Conservation (phyloP, 2,113 vertebrate genomes). For the Ivindomyrus marchei region DNA sequence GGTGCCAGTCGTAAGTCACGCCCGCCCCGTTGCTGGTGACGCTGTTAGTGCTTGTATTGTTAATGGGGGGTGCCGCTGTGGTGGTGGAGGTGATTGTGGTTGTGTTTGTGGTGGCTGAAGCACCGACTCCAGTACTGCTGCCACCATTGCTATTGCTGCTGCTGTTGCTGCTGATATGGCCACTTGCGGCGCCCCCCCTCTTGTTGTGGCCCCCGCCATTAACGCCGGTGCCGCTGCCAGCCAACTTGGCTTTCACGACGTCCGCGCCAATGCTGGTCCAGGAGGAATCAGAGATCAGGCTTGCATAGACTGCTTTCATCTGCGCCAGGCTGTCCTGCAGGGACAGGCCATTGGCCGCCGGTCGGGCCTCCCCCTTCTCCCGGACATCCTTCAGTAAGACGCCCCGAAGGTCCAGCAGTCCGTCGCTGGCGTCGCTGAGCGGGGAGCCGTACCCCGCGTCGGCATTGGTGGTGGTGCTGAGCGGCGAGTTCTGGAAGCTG, state of each 20-base stretch:
- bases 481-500: slow-evolving; percentile 73
- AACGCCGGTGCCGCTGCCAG: slow-evolving; percentile 32
- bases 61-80: slow-evolving; percentile 49
- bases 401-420: slow-evolving; percentile 64
- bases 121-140: slow-evolving; percentile 39
- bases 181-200: neutral
- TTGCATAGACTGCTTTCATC: slow-evolving; percentile 81
- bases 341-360: slow-evolving; percentile 56
- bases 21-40: slow-evolving; percentile 50
- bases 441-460: slow-evolving; percentile 73
- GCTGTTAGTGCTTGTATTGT: slow-evolving; percentile 44
- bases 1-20: slow-evolving; percentile 76
- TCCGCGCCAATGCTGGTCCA: slow-evolving; percentile 72
- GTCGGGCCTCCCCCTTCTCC: slow-evolving; percentile 63
- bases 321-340: slow-evolving; percentile 77
- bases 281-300: slow-evolving; percentile 73
- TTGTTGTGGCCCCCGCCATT: slow-evolving; percentile 32
- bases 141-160: slow-evolving; percentile 31
- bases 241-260: slow-evolving; percentile 63
- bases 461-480: slow-evolving; percentile 71
- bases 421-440: slow-evolving; percentile 72
- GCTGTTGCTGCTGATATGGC: slow-evolving; percentile 42
- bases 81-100: slow-evolving; percentile 36
- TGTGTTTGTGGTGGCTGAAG: slow-evolving; percentile 46
- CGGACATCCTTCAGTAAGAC: slow-evolving; percentile 61